Evolutionary conservation across 2,113 vertebrate species (phyloP), one percentile per base, ranked within the genome.

Genomic region (Corythornis vintsioides): DNA sequence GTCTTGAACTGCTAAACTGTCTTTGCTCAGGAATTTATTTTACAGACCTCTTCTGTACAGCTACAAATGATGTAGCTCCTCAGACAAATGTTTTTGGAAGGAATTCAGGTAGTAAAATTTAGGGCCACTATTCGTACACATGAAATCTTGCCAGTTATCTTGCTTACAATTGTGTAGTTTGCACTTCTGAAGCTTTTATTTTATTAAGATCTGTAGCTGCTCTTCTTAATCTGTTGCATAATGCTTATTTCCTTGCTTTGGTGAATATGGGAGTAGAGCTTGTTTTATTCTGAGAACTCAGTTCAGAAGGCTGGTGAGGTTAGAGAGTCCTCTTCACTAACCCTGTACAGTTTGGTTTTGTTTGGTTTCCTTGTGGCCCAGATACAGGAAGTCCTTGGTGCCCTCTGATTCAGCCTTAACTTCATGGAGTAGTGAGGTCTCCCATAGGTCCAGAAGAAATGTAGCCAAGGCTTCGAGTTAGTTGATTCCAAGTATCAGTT

Each of bases 31-130:
- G 45, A 40, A 5, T 77, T 88, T 67, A 42, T n/a, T 71, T 48
- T 89, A 63, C 47, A 92, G 14, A 83, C 35, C 18, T 40, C 43
- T 20, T 63, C 52, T 87, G 16, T 59, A 56, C 28, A 89, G 69
- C 66, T 90, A 25, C n/a, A 29, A 14, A 45, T 52, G 43, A 61
- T 84, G 83, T 38, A 10, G 10, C 43, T 94, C 47, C 50, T 88
- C 33, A 64, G 40, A 67, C 31, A 88, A 76, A 89, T 73, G 47
- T 45, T 73, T 38, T 52, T 90, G 82, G 91, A 89, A 85, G n/a
- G n/a, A 88, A 78, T 71, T 91, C 89, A 88, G 65, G 69, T 79
- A 86, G n/a, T 63, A 33, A 57, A 80, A 85, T 81, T 92, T 59
- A 74, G 6, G 2, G 17, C 38, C 14, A 7, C 31, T 83, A 6